phyloP scores from a whole-genome alignment of 64 coral and sea anemone species.

The Montipora efflorescens region DNA sequence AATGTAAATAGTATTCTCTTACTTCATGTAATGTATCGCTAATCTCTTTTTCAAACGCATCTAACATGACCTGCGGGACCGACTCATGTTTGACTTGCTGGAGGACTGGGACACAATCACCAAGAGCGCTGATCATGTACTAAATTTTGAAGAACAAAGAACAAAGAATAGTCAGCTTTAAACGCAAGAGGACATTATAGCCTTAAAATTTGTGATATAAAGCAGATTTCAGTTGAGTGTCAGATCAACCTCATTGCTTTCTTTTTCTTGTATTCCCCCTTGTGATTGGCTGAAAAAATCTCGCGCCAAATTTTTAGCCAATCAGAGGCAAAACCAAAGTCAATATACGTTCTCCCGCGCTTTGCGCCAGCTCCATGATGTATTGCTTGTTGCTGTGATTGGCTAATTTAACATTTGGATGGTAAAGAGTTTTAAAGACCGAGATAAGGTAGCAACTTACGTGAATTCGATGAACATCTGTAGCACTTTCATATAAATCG shows the following conservation, averaged over 20 bases:
- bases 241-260: too few species aligned
- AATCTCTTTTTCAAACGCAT: constrained; percentile 92
- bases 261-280: too few species aligned
- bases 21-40: constrained; percentile 86
- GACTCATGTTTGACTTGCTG: constrained; percentile 85
- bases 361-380: too few species aligned
- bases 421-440: not conserved
- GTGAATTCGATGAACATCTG: constrained; percentile 94
- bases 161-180: not conserved
- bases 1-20: not conserved
- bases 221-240: too few species aligned
- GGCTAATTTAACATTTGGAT: too few species aligned
- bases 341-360: not conserved
- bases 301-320: too few species aligned
- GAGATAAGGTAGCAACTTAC: constrained; percentile 46
- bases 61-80: constrained; percentile 80
- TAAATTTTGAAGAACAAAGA: constrained; percentile 5
- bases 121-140: constrained; percentile 93
- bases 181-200: not conserved
- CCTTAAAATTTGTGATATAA: not conserved
- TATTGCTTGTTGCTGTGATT: too few species aligned
- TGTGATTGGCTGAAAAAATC: too few species aligned
- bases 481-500: constrained; percentile 91
- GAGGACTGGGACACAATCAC: constrained; percentile 92
- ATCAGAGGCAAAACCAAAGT: too few species aligned